Evolutionary conservation across 2,797 vertebrate species (phyloP).

Genomic region (Ptychadena robeensis): DNA sequence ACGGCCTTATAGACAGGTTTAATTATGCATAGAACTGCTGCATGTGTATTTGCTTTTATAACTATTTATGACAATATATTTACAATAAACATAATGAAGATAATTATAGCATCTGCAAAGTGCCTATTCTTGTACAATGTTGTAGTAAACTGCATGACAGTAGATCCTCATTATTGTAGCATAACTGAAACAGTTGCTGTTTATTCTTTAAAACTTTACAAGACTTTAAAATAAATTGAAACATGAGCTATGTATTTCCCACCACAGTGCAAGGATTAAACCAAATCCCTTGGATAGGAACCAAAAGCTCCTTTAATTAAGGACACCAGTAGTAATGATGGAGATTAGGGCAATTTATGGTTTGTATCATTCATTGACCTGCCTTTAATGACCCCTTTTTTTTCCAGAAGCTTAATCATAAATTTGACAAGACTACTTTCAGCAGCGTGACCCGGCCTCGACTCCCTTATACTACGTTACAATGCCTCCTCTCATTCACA

Average conservation of each 20-base stretch:
- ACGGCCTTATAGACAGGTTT: not conserved
- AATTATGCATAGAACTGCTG: not conserved
- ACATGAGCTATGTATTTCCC: conserved; percentile 19
- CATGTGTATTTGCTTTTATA: not conserved
- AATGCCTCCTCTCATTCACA: conserved; percentile 26
- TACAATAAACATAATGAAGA: not conserved
- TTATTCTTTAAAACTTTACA: conserved; percentile 17
- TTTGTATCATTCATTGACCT: conserved; percentile 34
- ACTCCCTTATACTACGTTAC: conserved; percentile 25
- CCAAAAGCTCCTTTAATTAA: conserved; percentile 52
- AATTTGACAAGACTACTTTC: conserved; percentile 37
- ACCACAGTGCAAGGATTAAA: conserved; percentile 15
- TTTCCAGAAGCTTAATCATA: conserved; percentile 37
- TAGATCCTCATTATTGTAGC: not conserved
- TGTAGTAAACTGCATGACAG: not conserved
- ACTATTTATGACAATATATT: not conserved
- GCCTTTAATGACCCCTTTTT: conserved; percentile 29
- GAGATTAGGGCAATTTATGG: conserved; percentile 47
- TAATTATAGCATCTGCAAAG: conserved; percentile 15
- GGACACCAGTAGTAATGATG: conserved; percentile 33
- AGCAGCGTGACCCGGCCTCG: conserved; percentile 25
- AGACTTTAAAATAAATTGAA: conserved; percentile 19
- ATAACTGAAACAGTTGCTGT: conserved; percentile 2
- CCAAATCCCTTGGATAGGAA: conserved; percentile 31
- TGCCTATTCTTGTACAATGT: not conserved